A percentile compares a stretch with the other conserved stretches of the same genome.
phyloP scores from a whole-genome alignment of 2,888 invertebrate genomes.

The Ophraella communa region DNA sequence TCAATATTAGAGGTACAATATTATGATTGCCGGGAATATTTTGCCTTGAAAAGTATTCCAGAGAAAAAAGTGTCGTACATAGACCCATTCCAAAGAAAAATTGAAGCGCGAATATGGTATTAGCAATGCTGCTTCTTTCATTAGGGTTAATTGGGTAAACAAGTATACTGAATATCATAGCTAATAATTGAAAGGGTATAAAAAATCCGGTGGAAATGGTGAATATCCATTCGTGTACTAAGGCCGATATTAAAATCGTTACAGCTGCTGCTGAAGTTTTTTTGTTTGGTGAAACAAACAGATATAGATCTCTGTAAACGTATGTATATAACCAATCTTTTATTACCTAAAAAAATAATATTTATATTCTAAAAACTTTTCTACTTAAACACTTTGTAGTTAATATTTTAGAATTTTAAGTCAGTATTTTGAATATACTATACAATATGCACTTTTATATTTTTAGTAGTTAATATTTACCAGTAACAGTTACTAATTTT shows the following conservation, averaged over 20 bases:
- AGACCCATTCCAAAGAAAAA: slow-evolving; percentile 55
- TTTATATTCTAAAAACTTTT: too few relatives aligned
- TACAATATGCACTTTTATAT: too few relatives aligned
- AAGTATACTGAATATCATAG: neutral
- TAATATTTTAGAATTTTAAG: too few relatives aligned
- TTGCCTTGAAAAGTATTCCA: slow-evolving; percentile 83
- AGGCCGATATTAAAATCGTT: slow-evolving; percentile 80
- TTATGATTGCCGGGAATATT: slow-evolving; percentile 67
- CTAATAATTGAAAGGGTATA: slow-evolving; percentile 57
- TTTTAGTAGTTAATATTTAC: too few relatives aligned
- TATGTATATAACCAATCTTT: slow-evolving; percentile 93
- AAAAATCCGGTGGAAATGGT: slow-evolving; percentile 81
- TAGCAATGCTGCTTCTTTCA: neutral
- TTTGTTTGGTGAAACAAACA: slow-evolving; percentile 58
- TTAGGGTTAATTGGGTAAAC: neutral
- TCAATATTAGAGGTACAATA: neutral
- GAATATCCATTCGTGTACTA: slow-evolving; percentile 87
- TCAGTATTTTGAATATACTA: too few relatives aligned
- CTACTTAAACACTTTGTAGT: too few relatives aligned
- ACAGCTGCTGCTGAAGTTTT: slow-evolving; percentile 63
- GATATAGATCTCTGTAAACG: slow-evolving; percentile 75
- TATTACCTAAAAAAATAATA: slow-evolving; percentile 66
- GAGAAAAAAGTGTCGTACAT: slow-evolving; percentile 76
- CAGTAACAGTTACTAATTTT: too few relatives aligned
- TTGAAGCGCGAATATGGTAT: neutral